Conservation (phyloP, 2,797 vertebrate genomes). For the Anabacerthia variegaticeps region DNA sequence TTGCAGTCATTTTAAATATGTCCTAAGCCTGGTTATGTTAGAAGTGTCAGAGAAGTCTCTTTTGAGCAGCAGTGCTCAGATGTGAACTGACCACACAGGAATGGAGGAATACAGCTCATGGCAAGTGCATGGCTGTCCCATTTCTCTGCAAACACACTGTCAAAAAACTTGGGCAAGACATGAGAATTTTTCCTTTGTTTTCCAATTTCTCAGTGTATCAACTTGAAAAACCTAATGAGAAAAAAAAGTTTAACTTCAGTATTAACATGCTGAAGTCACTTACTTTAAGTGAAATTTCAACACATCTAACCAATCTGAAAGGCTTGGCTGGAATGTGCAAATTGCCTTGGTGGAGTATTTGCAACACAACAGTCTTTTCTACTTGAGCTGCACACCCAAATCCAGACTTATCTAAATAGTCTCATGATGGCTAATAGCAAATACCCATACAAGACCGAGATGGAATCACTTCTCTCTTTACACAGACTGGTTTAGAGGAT, state of each 20-base stretch:
- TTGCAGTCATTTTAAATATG: rapidly evolving
- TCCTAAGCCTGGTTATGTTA: background rate
- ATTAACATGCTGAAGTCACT: background rate
- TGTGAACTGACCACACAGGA: rapidly evolving
- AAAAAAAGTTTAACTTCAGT: background rate
- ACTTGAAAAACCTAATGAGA: background rate
- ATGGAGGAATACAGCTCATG: rapidly evolving
- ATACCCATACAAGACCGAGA: background rate
- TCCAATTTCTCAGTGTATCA: background rate
- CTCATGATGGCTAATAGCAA: background rate
- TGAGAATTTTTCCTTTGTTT: rapidly evolving
- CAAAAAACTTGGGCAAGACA: background rate
- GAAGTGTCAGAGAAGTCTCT: background rate
- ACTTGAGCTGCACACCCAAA: background rate
- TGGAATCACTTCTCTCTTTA: background rate
- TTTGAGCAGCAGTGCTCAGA: background rate
- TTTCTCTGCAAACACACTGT: rapidly evolving
- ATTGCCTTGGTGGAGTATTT: background rate
- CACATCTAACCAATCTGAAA: background rate
- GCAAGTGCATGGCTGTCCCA: rapidly evolving
- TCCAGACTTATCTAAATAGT: background rate
- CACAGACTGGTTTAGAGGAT: background rate
- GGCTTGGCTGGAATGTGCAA: background rate
- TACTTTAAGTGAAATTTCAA: background rate
- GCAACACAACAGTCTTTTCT: background rate